Conservation (phyloP, 1,140 invertebrate species). For the Neotoxoptera formosana region DNA sequence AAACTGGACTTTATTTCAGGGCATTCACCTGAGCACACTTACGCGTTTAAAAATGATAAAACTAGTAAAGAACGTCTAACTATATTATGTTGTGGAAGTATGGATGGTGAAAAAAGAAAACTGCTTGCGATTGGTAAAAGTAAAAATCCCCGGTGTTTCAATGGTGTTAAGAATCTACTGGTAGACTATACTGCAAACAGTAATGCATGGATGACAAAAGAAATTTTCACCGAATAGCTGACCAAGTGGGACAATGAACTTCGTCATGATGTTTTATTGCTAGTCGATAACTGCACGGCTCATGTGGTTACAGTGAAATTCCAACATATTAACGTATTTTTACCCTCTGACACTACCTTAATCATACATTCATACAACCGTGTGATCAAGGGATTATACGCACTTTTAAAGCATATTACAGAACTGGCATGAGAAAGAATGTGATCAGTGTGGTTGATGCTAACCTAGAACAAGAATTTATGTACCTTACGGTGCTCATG, state of each 20-base stretch:
- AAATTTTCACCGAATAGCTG: slow-evolving; percentile 29
- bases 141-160: slow-evolving; percentile 57
- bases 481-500: slow-evolving; percentile 17
- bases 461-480: neutral
- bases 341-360: slow-evolving; percentile 64
- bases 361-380: slow-evolving; percentile 64
- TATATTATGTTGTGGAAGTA: slow-evolving; percentile 62
- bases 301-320: slow-evolving; percentile 61
- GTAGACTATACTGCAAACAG: slow-evolving; percentile 45
- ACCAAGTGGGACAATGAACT: slow-evolving; percentile 29
- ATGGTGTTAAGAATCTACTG: slow-evolving; percentile 44
- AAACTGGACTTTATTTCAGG: neutral
- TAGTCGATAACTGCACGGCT: slow-evolving; percentile 64
- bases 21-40: too few relatives aligned
- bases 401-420: too few relatives aligned
- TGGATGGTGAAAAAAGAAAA: slow-evolving; percentile 68
- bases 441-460: slow-evolving; percentile 15
- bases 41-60: slow-evolving; percentile 60
- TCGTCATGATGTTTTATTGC: slow-evolving; percentile 58
- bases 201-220: slow-evolving; percentile 58
- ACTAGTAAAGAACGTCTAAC: slow-evolving; percentile 63
- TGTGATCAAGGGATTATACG: slow-evolving; percentile 55
- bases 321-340: slow-evolving; percentile 62
- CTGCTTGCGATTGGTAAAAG: slow-evolving; percentile 55
- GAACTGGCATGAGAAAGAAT: too few relatives aligned